Evolutionary conservation across 2,888 invertebrate genomes (phyloP), one percentile per base, ranked within the genome.

Genomic region (Parapristionchus giblindavisi): DNA sequence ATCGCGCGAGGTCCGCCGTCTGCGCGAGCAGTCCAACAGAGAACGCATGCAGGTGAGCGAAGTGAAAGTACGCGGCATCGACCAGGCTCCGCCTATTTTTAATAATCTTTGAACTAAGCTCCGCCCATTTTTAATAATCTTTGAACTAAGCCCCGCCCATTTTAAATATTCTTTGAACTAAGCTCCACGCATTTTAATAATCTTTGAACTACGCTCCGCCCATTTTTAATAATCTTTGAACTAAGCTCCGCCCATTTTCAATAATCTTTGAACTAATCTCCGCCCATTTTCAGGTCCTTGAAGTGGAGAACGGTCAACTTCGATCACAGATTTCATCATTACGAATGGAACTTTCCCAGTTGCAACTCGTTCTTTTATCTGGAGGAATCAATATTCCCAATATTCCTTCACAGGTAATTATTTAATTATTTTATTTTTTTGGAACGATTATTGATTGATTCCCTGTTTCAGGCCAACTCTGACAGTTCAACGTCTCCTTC

Each of bases 261-360:
- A n/a, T n/a, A n/a, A n/a, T n/a, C n/a, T n/a, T n/a, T n/a, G 34
- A 11, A 14, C 40, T 27, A 38, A 38, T 8, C 2, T 40, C 29
- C 29, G 29, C n/a, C n/a, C n/a, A n/a, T n/a, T n/a, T n/a, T n/a
- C 24, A 74, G 74, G 74, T 63, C 5, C 63, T 74, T 27, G 74
- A 74, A 52, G 63, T 63, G 1, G 74, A 74, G 63, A 74, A 74
- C 38, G 74, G 58, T 2, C 74, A 74, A 29, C 63, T 74, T 27
- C 48, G 63, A 34, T 27, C 27, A 24, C 61, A 74, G 52, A 61
- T 74, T 21, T n/a, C 61, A 14, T 36, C 63, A 3, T 24, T 63
- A 2, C 61, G 74, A n/a, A 52, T 63, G 61, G 74, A 74, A 52
- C 43, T 74, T 51, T 29, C 36, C 17, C 74, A 74, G 29, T 54